Evolutionary conservation across 2,888 invertebrate genomes (phyloP).

Genomic region (Temnothorax ravouxi): DNA sequence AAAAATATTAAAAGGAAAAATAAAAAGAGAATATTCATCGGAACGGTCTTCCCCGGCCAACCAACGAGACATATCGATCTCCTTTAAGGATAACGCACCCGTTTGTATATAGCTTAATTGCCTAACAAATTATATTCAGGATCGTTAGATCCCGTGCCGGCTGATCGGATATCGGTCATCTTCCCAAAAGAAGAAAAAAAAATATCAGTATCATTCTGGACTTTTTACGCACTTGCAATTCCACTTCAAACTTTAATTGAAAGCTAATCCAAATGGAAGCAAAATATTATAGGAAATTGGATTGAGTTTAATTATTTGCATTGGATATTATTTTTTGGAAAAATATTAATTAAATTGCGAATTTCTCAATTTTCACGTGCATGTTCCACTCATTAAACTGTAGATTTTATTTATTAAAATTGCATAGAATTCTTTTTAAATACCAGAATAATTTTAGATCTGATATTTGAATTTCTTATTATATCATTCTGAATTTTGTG

Average conservation of each 20-base stretch:
- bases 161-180: conserved; percentile 69
- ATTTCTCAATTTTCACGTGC: not conserved
- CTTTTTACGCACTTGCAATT: conserved; percentile 27
- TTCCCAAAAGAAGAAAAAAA: conserved; percentile 28
- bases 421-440: not conserved
- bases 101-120: conserved; percentile 84
- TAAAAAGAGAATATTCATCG: conserved; percentile 71
- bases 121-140: conserved; percentile 78
- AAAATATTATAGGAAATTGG: not conserved
- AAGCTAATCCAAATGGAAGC: not conserved
- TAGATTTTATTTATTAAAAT: not conserved
- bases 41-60: conserved; percentile 77
- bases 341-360: not conserved
- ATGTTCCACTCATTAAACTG: not conserved
- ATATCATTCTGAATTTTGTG: not conserved
- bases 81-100: conserved; percentile 78
- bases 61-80: conserved; percentile 84
- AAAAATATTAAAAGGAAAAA: conserved; percentile 60
- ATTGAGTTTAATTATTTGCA: not conserved
- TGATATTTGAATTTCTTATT: not conserved
- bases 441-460: not conserved
- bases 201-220: conserved; percentile 19
- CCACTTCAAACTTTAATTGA: conserved; percentile 13
- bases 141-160: conserved; percentile 74
- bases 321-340: not conserved